A percentile compares a stretch with the other conserved stretches of the same genome.
Conservation (phyloP, 2,888 invertebrate species). For the Proisotoma minuta region DNA sequence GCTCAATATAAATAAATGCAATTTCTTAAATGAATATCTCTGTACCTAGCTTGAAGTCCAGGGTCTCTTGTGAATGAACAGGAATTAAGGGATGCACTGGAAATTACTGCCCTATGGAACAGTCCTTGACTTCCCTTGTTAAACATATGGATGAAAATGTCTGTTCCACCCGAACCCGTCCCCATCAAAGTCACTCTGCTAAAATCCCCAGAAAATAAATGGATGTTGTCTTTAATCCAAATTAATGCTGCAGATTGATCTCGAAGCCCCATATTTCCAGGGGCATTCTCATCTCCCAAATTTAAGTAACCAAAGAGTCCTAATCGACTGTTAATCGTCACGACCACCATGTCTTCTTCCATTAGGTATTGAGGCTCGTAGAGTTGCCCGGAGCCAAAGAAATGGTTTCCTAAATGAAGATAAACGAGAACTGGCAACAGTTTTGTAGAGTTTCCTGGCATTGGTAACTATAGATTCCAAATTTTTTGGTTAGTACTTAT, state of each 20-base stretch:
- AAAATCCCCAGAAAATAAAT: constrained; percentile 32
- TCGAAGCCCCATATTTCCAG: constrained; percentile 28
- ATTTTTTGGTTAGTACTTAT: neutral
- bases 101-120: constrained; percentile 14
- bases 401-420: constrained; percentile 29
- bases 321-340: constrained; percentile 11
- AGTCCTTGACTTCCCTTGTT: constrained; percentile 25
- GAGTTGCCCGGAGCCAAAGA: constrained; percentile 12
- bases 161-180: constrained; percentile 14
- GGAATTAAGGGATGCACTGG: constrained; percentile 9
- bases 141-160: constrained; percentile 20
- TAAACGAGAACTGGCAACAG: constrained; percentile 38
- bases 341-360: constrained; percentile 8
- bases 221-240: constrained; percentile 35
- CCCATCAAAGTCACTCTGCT: constrained; percentile 23
- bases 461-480: constrained; percentile 21
- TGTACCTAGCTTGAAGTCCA: neutral
- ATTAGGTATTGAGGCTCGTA: constrained; percentile 33
- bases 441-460: constrained; percentile 27
- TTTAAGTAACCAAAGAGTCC: constrained; percentile 20
- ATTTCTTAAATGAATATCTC: no score
- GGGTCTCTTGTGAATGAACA: constrained; percentile 29
- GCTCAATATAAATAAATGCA: no score
- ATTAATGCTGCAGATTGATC: constrained; percentile 24
- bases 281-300: constrained; percentile 22